A percentile compares a stretch with the other conserved stretches of the same genome.
phyloP scores from a whole-genome alignment of 2,888 invertebrate genomes.

The Rugalucina vietnamica region DNA sequence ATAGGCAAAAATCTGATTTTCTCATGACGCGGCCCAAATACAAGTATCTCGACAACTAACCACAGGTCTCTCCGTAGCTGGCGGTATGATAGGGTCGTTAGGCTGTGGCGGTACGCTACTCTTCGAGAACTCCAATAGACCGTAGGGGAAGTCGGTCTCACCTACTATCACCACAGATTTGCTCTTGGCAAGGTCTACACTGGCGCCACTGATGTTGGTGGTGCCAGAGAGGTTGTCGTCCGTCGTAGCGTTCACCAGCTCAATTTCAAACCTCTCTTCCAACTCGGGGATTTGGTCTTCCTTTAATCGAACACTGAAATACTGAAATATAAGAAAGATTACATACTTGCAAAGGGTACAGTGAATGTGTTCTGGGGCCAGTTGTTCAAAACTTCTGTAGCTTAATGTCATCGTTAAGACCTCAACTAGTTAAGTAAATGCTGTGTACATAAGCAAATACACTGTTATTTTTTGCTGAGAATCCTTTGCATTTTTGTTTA shows the following conservation, averaged over 20 bases:
- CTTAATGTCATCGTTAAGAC: too few relatives aligned
- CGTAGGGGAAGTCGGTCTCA: slow-evolving; percentile 80
- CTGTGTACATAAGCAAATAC: too few relatives aligned
- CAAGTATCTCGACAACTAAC: slow-evolving; percentile 57
- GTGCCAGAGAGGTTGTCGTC: slow-evolving; percentile 76
- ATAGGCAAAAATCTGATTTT: too few relatives aligned
- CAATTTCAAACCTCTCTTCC: slow-evolving; percentile 75
- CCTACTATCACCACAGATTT: slow-evolving; percentile 69
- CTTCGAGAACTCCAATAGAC: slow-evolving; percentile 80
- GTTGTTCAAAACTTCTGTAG: too few relatives aligned
- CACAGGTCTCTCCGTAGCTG: slow-evolving; percentile 62
- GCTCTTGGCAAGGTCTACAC: slow-evolving; percentile 69
- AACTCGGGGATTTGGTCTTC: slow-evolving; percentile 80
- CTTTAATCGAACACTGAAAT: slow-evolving; percentile 68
- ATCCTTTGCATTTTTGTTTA: too few relatives aligned
- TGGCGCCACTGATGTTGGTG: slow-evolving; percentile 82
- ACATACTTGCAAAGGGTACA: neutral
- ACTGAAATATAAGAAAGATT: slow-evolving; percentile 62
- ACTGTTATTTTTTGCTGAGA: too few relatives aligned
- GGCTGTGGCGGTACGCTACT: slow-evolving; percentile 63
- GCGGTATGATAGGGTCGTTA: slow-evolving; percentile 67
- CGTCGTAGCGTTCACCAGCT: slow-evolving; percentile 68
- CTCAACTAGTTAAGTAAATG: too few relatives aligned
- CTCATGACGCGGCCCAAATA: too few relatives aligned
- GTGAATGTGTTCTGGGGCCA: too few relatives aligned